Conservation (phyloP, 92 coral and sea anemone species). For the Porites divaricata region DNA sequence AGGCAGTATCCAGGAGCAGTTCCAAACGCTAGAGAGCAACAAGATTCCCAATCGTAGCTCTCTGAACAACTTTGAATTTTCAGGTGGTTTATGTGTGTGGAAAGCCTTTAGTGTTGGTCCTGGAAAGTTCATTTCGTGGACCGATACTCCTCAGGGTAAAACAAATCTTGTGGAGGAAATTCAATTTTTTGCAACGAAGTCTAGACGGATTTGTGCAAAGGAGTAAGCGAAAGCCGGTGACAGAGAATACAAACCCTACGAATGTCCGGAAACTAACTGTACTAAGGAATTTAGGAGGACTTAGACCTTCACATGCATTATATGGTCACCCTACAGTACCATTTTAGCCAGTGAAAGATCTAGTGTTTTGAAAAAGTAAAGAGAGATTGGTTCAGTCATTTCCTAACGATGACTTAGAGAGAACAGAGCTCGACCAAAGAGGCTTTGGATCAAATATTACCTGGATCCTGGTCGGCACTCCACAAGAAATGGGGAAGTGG, state of each 20-base stretch:
- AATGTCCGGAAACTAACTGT: too few relatives aligned
- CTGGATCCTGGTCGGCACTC: constrained; percentile 70
- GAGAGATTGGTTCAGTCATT: constrained; percentile 59
- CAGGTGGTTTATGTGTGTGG: constrained; percentile 51
- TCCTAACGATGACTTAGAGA: not conserved
- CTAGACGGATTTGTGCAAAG: constrained; percentile 37
- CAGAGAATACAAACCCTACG: too few relatives aligned
- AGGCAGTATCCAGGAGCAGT: constrained; percentile 47
- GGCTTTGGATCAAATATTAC: not conserved
- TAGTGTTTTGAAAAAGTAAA: too few relatives aligned
- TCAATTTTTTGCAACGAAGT: constrained; percentile 22
- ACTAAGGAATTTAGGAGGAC: too few relatives aligned
- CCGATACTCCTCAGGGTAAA: constrained; percentile 37
- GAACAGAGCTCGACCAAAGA: too few relatives aligned
- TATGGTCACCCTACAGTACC: too few relatives aligned
- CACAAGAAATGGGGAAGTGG: constrained; percentile 41
- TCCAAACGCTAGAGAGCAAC: constrained; percentile 36
- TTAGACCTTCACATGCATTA: too few relatives aligned
- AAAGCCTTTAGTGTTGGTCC: constrained; percentile 64
- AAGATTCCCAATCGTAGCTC: constrained; percentile 41
- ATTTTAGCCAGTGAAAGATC: too few relatives aligned
- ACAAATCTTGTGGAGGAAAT: constrained; percentile 43
- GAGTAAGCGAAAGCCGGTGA: too few relatives aligned
- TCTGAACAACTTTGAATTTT: constrained; percentile 50
- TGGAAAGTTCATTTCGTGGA: constrained; percentile 59